phyloP scores from a whole-genome alignment of 2,888 invertebrate species.

The Trichacis sp. region DNA sequence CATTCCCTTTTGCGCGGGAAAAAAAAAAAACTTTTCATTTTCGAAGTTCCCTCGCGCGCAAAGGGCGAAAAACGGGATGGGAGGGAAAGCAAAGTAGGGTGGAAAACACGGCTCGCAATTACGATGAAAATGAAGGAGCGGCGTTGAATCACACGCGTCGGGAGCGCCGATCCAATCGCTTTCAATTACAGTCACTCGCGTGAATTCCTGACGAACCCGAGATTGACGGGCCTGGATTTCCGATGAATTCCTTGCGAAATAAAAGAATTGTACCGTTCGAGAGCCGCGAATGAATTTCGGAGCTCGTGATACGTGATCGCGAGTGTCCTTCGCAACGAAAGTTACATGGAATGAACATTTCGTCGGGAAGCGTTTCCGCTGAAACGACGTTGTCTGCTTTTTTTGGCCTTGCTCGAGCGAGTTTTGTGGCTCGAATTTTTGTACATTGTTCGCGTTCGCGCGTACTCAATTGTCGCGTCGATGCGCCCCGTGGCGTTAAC shows the following conservation, averaged over 20 bases:
- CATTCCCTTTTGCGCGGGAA: conserved; percentile 12
- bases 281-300: too few relatives aligned
- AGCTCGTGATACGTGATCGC: too few relatives aligned
- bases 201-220: too few relatives aligned
- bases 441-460: not conserved
- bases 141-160: conserved; percentile 42
- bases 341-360: too few relatives aligned
- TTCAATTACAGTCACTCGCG: conserved; percentile 49
- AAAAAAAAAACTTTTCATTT: conserved; percentile 3
- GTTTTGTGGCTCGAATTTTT: not conserved
- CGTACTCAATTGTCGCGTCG: not conserved
- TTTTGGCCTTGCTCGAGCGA: conserved; percentile 9
- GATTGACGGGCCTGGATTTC: too few relatives aligned
- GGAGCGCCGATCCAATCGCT: conserved; percentile 46
- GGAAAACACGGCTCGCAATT: conserved; percentile 25
- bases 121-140: conserved; percentile 26
- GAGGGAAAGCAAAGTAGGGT: not conserved
- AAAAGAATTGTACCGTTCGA: too few relatives aligned
- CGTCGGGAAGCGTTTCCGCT: too few relatives aligned
- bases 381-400: too few relatives aligned
- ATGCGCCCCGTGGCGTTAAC: not conserved
- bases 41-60: not conserved
- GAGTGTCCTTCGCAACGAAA: too few relatives aligned
- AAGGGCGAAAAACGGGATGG: not conserved
- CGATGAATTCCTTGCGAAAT: too few relatives aligned